Conservation (phyloP, 2,113 vertebrate species). For the Crotalus horridus region DNA sequence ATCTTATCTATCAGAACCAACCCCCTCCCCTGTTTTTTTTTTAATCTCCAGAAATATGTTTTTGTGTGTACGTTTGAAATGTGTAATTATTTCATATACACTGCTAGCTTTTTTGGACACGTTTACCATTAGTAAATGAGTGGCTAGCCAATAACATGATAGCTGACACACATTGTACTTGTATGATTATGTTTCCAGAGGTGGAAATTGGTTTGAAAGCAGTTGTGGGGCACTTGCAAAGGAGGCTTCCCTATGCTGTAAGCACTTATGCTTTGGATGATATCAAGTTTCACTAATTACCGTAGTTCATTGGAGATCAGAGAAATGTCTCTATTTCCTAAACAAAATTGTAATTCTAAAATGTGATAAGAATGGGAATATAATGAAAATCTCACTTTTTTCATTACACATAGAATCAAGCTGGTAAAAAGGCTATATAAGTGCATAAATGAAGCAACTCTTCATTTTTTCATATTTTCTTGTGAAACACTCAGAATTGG, state of each 20-base stretch:
- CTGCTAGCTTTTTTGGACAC: background rate
- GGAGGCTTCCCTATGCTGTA: background rate
- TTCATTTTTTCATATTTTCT: background rate
- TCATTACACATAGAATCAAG: background rate
- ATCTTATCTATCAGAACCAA: background rate
- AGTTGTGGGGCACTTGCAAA: background rate
- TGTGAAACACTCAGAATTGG: background rate
- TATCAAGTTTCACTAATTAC: background rate
- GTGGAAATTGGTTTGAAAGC: background rate
- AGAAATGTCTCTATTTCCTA: background rate
- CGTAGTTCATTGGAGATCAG: background rate
- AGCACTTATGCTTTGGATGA: background rate
- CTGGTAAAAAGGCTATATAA: conserved; percentile 11
- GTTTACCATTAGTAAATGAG: background rate
- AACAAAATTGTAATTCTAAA: conserved; percentile 46
- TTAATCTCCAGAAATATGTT: background rate
- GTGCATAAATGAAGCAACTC: conserved; percentile 34
- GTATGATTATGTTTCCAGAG: background rate
- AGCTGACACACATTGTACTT: background rate
- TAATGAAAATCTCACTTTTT: conserved; percentile 22
- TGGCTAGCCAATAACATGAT: background rate
- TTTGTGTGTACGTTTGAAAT: background rate
- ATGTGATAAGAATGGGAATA: conserved; percentile 23
- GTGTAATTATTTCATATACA: background rate
- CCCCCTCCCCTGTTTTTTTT: background rate